A percentile compares a stretch with the other conserved stretches of the same genome.
phyloP scores from a whole-genome alignment of 2,113 vertebrate species.

The Rattus norvegicus region DNA sequence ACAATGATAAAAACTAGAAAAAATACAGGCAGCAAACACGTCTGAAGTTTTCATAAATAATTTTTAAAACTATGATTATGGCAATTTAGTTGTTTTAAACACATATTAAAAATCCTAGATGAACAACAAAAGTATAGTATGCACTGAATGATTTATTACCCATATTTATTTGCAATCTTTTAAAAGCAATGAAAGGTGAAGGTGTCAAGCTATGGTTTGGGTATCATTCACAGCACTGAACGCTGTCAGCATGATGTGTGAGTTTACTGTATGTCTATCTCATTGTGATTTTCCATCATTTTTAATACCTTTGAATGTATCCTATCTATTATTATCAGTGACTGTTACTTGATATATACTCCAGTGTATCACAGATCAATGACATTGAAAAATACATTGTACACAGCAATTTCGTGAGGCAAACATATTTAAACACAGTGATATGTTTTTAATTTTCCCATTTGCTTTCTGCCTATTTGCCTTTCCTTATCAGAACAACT shows the following conservation, averaged over 20 bases:
- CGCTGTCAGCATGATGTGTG: not conserved
- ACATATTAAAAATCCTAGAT: not conserved
- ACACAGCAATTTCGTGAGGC: not conserved
- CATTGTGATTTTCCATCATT: not conserved
- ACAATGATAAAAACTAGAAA: not conserved
- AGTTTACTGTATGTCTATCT: not conserved
- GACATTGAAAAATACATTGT: not conserved
- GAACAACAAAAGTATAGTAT: not conserved
- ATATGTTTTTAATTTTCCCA: not conserved
- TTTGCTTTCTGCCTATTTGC: not conserved
- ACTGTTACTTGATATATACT: not conserved
- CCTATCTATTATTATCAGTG: not conserved
- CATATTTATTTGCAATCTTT: not conserved
- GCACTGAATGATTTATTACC: not conserved
- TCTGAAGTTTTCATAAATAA: not conserved
- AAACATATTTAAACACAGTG: not conserved
- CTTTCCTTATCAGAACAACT: not conserved
- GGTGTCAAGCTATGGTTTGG: not conserved
- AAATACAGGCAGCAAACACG: not conserved
- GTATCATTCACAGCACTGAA: not conserved
- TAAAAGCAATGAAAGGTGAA: not conserved
- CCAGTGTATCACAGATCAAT: not conserved
- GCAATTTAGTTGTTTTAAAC: not conserved
- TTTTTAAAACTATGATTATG: not conserved
- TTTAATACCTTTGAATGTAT: not conserved